Evolutionary conservation across 2,113 vertebrate species (phyloP), one percentile per base, ranked within the genome.

Genomic region (Zosterops hypoxanthus): DNA sequence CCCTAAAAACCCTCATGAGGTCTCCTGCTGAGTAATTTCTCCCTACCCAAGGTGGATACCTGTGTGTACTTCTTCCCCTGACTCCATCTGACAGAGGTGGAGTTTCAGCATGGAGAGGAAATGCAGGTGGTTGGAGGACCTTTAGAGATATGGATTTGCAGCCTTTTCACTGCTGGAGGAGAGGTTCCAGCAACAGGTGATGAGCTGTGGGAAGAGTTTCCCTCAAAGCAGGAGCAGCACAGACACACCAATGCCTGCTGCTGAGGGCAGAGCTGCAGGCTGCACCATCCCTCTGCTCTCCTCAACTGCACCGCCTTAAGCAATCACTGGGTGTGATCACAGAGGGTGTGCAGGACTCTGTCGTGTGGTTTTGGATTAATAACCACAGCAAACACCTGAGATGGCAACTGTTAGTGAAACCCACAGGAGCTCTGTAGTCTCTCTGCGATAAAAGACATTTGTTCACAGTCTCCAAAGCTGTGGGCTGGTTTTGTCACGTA

Each of bases 121-220:
- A 44, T 1, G 5, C 10, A 42, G 22, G 39, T 12, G 14, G 14
- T 6, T 12, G 5, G 23, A 69, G 28, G 15, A 36, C 56, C 17
- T 79, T 55, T 5, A 1, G 50, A 72, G 46, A 44, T 10, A 9
- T 0, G 0, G 0, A 36, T 90, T 88, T 14, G 23, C 14, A 72
- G 56, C 13, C 34, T 68, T 95, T 75, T 34, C 2, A 3, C 21
- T 63, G 34, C 49, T 87, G 66, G 23, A 53, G 72, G 6, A 90
- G 53, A 31, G 21, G 28, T 13, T 8, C 18, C 25, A 69, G 41
- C 36, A 52, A 9, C 2, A 19, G 12, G 14, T 59, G 31, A 53
- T 14, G 21, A 2, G 5, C 1, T 8, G 26, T 14, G 3, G 36
- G 52, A 91, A 64, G n/a, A 36, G 63, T 5, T 7, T 65, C 20